These are phyloP conservation scores for Pararge aegeria DNA, from an alignment of 1,140 invertebrate species.

Conservation along the genomic window DNA sequence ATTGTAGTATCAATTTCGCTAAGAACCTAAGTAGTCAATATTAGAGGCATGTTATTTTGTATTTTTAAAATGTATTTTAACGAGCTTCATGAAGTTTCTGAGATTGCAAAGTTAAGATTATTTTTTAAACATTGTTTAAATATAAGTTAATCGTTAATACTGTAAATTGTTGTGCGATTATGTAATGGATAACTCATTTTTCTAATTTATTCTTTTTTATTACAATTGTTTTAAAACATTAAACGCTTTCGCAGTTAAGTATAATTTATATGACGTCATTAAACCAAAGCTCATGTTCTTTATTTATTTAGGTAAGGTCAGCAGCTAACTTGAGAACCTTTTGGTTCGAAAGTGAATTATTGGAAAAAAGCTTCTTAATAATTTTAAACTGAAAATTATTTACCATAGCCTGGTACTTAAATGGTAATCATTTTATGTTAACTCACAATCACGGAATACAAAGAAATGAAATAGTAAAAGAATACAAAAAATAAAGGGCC, in stretches of 20 bases:
- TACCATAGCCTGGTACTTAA: no score
- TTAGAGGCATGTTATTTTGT: neutral
- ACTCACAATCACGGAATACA: no score
- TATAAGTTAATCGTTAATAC: slow-evolving; percentile 15
- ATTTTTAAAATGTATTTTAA: neutral
- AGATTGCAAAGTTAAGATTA: slow-evolving; percentile 11
- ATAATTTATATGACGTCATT: slow-evolving; percentile 40
- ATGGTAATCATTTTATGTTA: no score
- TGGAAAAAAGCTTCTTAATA: no score
- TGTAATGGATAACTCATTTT: slow-evolving; percentile 17
- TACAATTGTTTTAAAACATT: slow-evolving; percentile 20
- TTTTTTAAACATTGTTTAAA: slow-evolving; percentile 4
- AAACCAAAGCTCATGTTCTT: slow-evolving; percentile 60
- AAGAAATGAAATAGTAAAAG: no score
- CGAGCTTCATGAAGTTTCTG: neutral
- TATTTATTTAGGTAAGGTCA: slow-evolving; percentile 41
- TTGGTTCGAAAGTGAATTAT: no score
- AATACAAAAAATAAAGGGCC: no score
- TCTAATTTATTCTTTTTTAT: slow-evolving; percentile 27
- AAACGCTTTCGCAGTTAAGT: slow-evolving; percentile 10
- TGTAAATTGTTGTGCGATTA: slow-evolving; percentile 6
- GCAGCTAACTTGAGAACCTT: neutral
- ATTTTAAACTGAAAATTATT: no score
- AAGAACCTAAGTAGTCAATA: no score
- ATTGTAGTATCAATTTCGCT: no score